Evolutionary conservation across 2,797 vertebrate genomes (phyloP).

Genomic region (Onychomys leucogaster): DNA sequence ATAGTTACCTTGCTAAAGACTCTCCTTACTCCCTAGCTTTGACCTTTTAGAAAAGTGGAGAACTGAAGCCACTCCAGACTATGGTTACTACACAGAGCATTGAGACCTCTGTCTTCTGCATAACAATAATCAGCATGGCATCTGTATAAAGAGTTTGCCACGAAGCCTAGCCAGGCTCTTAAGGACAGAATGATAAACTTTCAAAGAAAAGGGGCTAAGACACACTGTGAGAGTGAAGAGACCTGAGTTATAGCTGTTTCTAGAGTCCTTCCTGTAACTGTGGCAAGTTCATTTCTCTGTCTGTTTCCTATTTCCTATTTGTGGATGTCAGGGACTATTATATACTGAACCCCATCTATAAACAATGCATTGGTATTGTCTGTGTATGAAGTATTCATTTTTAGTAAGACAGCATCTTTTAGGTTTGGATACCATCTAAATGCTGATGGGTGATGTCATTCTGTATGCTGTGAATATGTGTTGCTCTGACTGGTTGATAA

Average conservation of each 20-base stretch:
- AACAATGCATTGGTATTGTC: background rate
- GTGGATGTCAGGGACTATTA: background rate
- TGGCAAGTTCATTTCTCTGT: background rate
- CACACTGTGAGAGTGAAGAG: background rate
- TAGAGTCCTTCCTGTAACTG: background rate
- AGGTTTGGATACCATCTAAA: background rate
- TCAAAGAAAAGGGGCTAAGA: background rate
- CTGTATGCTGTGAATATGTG: too few species aligned
- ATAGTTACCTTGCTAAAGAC: background rate
- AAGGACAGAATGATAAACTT: background rate
- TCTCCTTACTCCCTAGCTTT: background rate
- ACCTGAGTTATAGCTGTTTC: background rate
- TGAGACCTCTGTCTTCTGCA: background rate
- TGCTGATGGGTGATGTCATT: background rate
- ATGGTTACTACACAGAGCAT: background rate
- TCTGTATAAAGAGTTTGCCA: background rate
- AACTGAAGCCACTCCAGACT: background rate
- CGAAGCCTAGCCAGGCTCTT: background rate
- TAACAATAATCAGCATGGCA: background rate
- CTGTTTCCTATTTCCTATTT: background rate
- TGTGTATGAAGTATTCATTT: background rate
- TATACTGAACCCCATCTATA: background rate
- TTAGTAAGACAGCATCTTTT: background rate
- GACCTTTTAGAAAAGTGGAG: background rate
- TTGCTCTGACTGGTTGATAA: too few species aligned